Percentiles rank a stretch among this genome's conserved stretches.
These are phyloP conservation scores for Apolygus lucorum DNA, from an alignment of 1,140 invertebrate genomes.

Conservation along the genomic window DNA sequence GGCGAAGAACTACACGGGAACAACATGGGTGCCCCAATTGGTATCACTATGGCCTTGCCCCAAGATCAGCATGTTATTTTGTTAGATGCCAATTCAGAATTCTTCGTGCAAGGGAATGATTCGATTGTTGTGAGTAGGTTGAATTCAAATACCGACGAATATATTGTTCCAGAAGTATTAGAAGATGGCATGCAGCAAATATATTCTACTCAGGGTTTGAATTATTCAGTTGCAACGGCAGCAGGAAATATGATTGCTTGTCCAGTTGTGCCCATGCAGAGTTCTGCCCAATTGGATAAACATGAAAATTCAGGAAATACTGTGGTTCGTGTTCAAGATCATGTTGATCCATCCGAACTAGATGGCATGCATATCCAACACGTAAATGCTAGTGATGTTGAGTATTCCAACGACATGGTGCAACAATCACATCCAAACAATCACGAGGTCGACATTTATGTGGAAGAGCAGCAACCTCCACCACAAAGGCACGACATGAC, in stretches of 20 bases:
- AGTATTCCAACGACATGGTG: background rate
- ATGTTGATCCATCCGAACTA: background rate
- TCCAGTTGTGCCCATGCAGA: constrained; percentile 1
- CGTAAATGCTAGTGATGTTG: background rate
- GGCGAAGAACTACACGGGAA: constrained; percentile 30
- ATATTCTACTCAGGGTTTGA: background rate
- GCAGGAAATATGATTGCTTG: constrained; percentile 3
- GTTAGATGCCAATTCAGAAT: constrained; percentile 31
- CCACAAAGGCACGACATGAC: background rate
- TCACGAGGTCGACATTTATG: background rate
- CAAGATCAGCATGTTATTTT: constrained; percentile 31
- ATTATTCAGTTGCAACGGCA: background rate
- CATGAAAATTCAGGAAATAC: background rate
- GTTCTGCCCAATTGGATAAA: background rate
- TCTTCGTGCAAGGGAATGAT: constrained; percentile 29
- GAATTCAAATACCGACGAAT: constrained; percentile 29
- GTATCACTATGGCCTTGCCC: constrained; percentile 23
- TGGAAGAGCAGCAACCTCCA: background rate
- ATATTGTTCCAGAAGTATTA: constrained; percentile 34
- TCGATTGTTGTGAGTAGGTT: constrained; percentile 23
- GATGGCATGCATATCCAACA: background rate
- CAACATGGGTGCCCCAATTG: constrained; percentile 30
- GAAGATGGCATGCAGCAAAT: constrained; percentile 9
- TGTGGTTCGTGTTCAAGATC: background rate
- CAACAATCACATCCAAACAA: background rate